Evolutionary conservation across 2,888 invertebrate species (phyloP).

Genomic region (Anarsia innoxiella): DNA sequence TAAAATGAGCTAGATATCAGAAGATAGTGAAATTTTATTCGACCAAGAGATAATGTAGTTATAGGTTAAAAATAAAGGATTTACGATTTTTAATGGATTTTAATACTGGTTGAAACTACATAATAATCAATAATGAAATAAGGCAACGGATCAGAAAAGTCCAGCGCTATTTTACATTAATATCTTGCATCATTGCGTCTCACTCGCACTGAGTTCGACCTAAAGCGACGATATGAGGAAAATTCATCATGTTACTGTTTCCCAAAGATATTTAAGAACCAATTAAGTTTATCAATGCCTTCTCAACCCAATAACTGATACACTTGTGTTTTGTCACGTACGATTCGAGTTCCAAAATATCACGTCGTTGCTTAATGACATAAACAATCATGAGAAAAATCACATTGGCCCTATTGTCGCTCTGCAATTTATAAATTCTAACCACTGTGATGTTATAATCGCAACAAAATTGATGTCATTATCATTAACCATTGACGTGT

Average conservation of each 20-base stretch:
- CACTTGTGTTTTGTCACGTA: constrained; percentile 59
- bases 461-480: constrained; percentile 34
- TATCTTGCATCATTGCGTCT: too few species aligned
- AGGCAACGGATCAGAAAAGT: too few species aligned
- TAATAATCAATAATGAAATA: too few species aligned
- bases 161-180: too few species aligned
- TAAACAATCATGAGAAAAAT: constrained; percentile 40
- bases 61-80: too few species aligned
- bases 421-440: constrained; percentile 37
- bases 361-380: constrained; percentile 42
- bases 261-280: constrained; percentile 31
- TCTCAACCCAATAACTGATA: constrained; percentile 43
- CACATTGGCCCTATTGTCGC: constrained; percentile 46
- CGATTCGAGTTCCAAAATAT: constrained; percentile 34
- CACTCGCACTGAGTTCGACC: too few species aligned
- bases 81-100: too few species aligned
- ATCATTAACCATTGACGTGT: constrained; percentile 31
- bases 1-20: too few species aligned
- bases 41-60: too few species aligned
- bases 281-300: constrained; percentile 40
- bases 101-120: too few species aligned
- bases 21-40: too few species aligned
- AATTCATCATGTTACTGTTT: constrained; percentile 32
- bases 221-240: constrained; percentile 38
- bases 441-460: constrained; percentile 28